Conservation (phyloP, 2,113 vertebrate genomes). For the Typhlomys cinereus region DNA sequence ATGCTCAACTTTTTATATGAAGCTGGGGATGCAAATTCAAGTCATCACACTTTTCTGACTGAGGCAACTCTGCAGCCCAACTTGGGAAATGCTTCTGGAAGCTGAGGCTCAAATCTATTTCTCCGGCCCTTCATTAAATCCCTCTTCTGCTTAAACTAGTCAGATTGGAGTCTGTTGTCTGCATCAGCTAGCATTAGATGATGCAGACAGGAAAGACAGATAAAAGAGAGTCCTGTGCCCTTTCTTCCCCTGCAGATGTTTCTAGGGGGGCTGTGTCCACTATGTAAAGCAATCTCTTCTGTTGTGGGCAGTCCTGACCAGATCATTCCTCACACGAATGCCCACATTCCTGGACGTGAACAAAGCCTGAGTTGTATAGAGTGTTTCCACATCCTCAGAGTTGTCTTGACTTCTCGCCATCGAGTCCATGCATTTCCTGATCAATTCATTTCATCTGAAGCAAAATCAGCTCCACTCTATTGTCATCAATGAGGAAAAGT, state of each 20-base stretch:
- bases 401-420: constrained; percentile 22
- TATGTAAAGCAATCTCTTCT: background rate
- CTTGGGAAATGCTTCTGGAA: background rate
- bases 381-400: constrained; percentile 41
- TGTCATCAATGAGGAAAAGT: constrained; percentile 76
- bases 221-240: background rate
- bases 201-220: background rate
- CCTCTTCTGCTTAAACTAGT: background rate
- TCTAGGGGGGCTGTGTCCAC: background rate
- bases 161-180: background rate
- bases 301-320: background rate
- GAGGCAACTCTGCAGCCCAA: background rate
- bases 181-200: background rate
- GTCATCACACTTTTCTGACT: too few relatives aligned
- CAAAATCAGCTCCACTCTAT: constrained; percentile 78
- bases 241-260: background rate
- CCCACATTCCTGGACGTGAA: background rate
- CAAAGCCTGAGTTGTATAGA: background rate
- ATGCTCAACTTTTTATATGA: too few relatives aligned
- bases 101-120: background rate
- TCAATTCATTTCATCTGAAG: constrained; percentile 81
- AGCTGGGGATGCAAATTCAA: too few relatives aligned
- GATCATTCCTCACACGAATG: background rate
- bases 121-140: background rate
- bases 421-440: constrained; percentile 68